Percentiles rank a stretch among this genome's conserved stretches.
Evolutionary conservation across 2,888 invertebrate species (phyloP).

Genomic region (Ganaspis brasiliensis): DNA sequence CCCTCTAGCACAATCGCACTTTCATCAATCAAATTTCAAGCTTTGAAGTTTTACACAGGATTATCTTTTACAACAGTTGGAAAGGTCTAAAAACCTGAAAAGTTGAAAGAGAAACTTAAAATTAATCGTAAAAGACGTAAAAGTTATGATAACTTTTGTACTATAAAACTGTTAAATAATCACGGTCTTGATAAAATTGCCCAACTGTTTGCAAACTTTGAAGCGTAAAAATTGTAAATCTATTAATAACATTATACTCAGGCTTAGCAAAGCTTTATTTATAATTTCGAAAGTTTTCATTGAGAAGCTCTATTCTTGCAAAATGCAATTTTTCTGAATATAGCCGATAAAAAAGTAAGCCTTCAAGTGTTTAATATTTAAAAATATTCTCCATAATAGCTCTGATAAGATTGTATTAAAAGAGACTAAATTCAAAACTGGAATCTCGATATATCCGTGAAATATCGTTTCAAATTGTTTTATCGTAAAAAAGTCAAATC

Average conservation of each 20-base stretch:
- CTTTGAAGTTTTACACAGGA: conserved; percentile 15
- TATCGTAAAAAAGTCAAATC: not conserved
- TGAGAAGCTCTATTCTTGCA: not conserved
- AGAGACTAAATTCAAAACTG: not conserved
- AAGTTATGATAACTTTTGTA: conserved; percentile 17
- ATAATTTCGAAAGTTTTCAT: not conserved
- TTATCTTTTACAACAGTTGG: not conserved
- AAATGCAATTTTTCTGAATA: not conserved
- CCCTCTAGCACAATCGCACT: not conserved
- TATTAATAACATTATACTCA: not conserved
- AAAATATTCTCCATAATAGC: not conserved
- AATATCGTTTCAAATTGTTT: not conserved
- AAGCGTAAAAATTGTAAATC: not conserved
- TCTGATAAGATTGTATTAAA: conserved; percentile 13
- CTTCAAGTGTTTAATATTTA: not conserved
- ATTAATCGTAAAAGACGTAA: conserved; percentile 1
- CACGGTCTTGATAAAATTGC: not conserved
- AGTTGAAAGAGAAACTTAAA: not conserved
- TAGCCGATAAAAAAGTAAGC: not conserved
- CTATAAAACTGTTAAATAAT: not conserved
- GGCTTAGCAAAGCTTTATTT: not conserved
- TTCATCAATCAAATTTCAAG: conserved; percentile 23
- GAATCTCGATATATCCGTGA: not conserved
- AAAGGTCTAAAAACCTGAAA: conserved; percentile 12
- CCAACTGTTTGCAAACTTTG: not conserved